Conservation (phyloP, 2,888 invertebrate genomes). For the Hydriomena furcata region DNA sequence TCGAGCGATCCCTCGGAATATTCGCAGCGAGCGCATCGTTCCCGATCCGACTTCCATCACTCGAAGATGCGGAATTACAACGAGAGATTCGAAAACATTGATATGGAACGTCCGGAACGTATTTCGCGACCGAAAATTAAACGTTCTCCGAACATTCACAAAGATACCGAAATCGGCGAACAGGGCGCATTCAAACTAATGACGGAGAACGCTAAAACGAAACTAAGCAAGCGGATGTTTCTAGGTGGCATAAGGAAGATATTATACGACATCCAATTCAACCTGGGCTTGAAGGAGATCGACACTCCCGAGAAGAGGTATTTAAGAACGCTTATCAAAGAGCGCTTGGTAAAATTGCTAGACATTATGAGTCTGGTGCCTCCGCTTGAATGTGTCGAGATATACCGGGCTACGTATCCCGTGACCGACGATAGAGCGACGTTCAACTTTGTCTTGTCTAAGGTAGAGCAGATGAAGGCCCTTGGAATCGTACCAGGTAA, state of each 20-base stretch:
- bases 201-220: background rate
- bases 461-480: background rate
- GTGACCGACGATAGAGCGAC: background rate
- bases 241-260: background rate
- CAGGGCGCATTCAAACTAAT: background rate
- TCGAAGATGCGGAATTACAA: constrained; percentile 14
- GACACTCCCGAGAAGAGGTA: background rate
- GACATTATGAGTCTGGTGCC: background rate
- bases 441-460: background rate
- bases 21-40: background rate
- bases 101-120: constrained; percentile 6
- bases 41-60: background rate
- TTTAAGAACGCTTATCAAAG: constrained; percentile 2
- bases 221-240: background rate
- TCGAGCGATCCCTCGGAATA: constrained; percentile 1
- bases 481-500: constrained; percentile 5
- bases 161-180: background rate
- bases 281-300: background rate
- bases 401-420: constrained; percentile 5
- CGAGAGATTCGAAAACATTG: background rate
- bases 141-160: too few relatives aligned
- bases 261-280: background rate
- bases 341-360: background rate
- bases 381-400: background rate
- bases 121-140: background rate